A percentile compares a stretch with the other conserved stretches of the same genome.
These are phyloP conservation scores for Rhinogobius similis DNA, from an alignment of 2,113 vertebrate species.

Conservation along the genomic window DNA sequence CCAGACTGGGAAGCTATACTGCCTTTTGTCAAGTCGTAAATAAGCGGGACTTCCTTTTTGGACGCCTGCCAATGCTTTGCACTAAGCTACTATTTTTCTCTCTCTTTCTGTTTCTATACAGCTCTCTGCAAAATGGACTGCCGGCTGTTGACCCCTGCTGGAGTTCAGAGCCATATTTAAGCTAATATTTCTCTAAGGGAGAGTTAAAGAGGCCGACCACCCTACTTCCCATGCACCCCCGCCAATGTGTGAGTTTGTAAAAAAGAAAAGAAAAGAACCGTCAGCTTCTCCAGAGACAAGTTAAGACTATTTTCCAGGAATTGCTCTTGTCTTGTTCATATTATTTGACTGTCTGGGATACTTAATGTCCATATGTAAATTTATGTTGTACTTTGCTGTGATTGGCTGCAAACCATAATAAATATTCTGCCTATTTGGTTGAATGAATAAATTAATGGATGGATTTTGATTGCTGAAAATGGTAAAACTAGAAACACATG, in stretches of 20 bases:
- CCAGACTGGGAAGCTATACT: conserved; percentile 45
- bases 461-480: background rate
- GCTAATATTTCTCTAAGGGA: conserved; percentile 75
- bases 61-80: conserved; percentile 51
- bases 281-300: background rate
- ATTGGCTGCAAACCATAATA: background rate
- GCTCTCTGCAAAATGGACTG: conserved; percentile 72
- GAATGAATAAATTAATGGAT: background rate
- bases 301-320: conserved; percentile 4
- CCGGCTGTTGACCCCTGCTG: conserved; percentile 74
- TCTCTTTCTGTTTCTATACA: conserved; percentile 29
- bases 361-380: conserved; percentile 5
- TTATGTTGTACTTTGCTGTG: background rate
- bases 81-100: conserved; percentile 29
- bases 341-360: conserved; percentile 2
- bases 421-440: background rate
- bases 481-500: background rate
- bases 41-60: conserved; percentile 62
- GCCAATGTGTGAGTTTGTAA: conserved; percentile 9
- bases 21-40: conserved; percentile 67
- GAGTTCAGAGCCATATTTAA: conserved; percentile 71
- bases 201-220: conserved; percentile 73
- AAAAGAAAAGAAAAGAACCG: background rate
- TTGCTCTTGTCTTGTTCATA: background rate
- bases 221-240: conserved; percentile 61